A percentile compares a stretch with the other conserved stretches of the same genome.
phyloP scores from a whole-genome alignment of 2,888 invertebrate genomes.

The Heliconius ismenius region DNA sequence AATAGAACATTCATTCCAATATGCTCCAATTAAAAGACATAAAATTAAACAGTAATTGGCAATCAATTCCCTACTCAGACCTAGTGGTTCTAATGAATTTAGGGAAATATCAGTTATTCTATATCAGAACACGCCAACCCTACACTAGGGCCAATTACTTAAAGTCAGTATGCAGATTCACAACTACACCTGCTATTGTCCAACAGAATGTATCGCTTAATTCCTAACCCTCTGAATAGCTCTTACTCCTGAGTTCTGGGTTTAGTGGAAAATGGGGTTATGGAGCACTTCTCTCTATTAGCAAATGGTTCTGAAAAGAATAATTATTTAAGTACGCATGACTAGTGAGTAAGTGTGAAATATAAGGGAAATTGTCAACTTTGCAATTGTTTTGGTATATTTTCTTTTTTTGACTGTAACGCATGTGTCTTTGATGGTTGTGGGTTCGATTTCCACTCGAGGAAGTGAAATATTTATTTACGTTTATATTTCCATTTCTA shows the following conservation, averaged over 20 bases:
- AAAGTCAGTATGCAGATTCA: slow-evolving; percentile 68
- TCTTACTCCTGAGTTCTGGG: slow-evolving; percentile 41
- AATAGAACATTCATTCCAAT: background rate
- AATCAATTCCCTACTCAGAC: too few species aligned
- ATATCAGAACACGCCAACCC: slow-evolving; percentile 53
- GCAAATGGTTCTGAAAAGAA: slow-evolving; percentile 34
- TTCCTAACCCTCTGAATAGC: slow-evolving; percentile 56
- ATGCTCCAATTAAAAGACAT: background rate
- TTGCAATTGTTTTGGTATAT: background rate
- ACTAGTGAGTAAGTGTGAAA: background rate
- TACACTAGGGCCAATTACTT: slow-evolving; percentile 76
- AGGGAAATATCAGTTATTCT: background rate
- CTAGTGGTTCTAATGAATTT: too few species aligned
- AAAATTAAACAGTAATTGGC: background rate
- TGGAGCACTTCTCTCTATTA: slow-evolving; percentile 43
- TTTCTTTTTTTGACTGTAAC: background rate
- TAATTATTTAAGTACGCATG: slow-evolving; percentile 15
- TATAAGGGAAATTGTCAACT: background rate
- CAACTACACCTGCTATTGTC: slow-evolving; percentile 73
- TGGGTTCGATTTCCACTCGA: too few species aligned
- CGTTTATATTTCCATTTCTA: too few species aligned
- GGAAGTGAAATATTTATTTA: too few species aligned
- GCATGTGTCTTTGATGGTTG: too few species aligned
- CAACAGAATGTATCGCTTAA: slow-evolving; percentile 63
- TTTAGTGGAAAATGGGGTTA: slow-evolving; percentile 49